These are phyloP conservation scores for Megalops cyprinoides DNA, from an alignment of 2,797 vertebrate species.

Conservation along the genomic window DNA sequence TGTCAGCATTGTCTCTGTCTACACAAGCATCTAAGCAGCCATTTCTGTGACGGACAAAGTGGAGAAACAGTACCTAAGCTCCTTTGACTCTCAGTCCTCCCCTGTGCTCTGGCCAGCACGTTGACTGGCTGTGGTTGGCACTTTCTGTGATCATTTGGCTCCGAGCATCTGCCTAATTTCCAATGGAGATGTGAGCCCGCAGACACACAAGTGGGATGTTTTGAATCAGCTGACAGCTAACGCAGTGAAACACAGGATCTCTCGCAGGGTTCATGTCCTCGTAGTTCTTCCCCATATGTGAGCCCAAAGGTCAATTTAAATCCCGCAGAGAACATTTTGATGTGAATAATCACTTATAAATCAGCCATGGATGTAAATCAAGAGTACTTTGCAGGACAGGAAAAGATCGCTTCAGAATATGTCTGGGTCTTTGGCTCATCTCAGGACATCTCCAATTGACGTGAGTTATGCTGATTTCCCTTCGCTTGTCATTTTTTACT, in stretches of 20 bases:
- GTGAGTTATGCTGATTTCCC: background rate
- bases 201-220: constrained; percentile 2
- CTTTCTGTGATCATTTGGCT: background rate
- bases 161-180: background rate
- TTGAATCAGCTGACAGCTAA: constrained; percentile 2
- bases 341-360: constrained; percentile 42
- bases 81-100: too few relatives aligned
- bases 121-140: background rate
- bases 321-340: constrained; percentile 42
- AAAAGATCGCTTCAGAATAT: constrained; percentile 38
- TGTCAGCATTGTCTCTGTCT: too few relatives aligned
- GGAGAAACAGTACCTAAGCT: too few relatives aligned
- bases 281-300: constrained; percentile 55
- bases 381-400: constrained; percentile 45
- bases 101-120: too few relatives aligned
- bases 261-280: constrained; percentile 49
- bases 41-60: too few relatives aligned
- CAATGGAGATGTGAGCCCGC: background rate
- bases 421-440: constrained; percentile 29
- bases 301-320: constrained; percentile 35
- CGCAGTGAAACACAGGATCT: background rate
- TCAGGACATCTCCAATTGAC: background rate
- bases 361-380: constrained; percentile 58
- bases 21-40: too few relatives aligned
- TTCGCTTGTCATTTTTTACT: background rate